Evolutionary conservation across 2,797 vertebrate species (phyloP), one percentile per base, ranked within the genome.

Genomic region (Xenops minutus): DNA sequence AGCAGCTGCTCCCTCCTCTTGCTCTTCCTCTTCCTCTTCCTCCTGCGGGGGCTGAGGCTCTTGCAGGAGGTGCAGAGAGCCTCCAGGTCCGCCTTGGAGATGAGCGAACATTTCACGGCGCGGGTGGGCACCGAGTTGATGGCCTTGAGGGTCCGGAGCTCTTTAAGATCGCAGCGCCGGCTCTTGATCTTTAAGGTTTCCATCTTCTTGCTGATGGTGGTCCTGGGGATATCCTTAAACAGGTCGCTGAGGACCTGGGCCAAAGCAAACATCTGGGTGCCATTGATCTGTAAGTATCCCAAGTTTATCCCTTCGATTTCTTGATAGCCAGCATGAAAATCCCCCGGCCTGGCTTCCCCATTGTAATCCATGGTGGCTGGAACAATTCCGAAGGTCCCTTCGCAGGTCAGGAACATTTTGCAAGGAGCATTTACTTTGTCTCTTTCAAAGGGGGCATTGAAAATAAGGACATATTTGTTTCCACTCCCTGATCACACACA

Each of bases 81-180:
- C 51, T 97, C 96, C 86, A 98, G 94, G 85, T 98, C 98, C 19
- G 96, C 94, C 63, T 93, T 95, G 95, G 98, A 97, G 84, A 98
- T 98, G 76, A 98, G 97, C 34, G 97, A 97, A 23, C 98, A 98
- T 29, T 97, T 95, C 59, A 96, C 98, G 5, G 98, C 97, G 2
- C 98, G 88, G 26, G 86, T 95, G 34, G 98, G 97, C 56, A 98
- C 96, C 3, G 98, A 97, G 76, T 67, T 12, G 59, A 98, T 96
- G 67, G 98, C 98, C 56, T 98, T 98, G 56, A 98, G 96, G 20
- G 96, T 96, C 7, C 98, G 97, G 49, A 98, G 95, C 88, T 98
- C 97, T 19, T 89, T 32, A 24, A 93, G 89, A 74, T 97, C 97
- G 94, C 98, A 98, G 46, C 97, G 97, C 10, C 97, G 96, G 79